Base-by-base conservation (phyloP, 2,113 vertebrate genomes). In the Oncorhynchus kisutch region DNA sequence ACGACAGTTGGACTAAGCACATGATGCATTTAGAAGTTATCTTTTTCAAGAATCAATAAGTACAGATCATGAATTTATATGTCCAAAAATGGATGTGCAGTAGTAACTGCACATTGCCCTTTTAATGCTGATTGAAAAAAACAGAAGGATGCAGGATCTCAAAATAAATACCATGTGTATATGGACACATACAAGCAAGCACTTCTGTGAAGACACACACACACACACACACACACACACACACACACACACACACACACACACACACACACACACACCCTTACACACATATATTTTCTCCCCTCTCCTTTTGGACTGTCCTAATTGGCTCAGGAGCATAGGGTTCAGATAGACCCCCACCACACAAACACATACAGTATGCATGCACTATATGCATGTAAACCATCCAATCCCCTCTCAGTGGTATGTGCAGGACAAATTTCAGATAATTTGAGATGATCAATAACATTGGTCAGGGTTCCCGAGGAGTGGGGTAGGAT, bases 391-490 rank as follows among this genome's bases (percentile, higher is more conserved):
- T 67, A 13, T 29, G 11, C 24, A 29, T 22, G 77, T 59, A 78
- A 71, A 67, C 76, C 25, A 4, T 67, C 68, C 60, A 70, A 73
- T 81, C 71, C 76, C 62, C 78, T 76, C 77, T 79, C 76, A 83
- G 80, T 70, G 29, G 20, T 78, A 60, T 67, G 62, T 25, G 74
- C 13, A 48, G 48, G 68, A 76, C 84, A 89, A 90, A 91, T 91
- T 82, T 68, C 20, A 80, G 54, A 49, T 77, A 70, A 86, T 91
- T 90, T 90, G 84, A 87, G 87, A 89, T 90, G 88, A 90, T 91
- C 88, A 88, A 84, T 89, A 92, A 90, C 89, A 92, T 92, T 87
- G 91, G 91, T 86, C 81, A 48, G 79, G 73, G 78, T 82, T 91
- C 86, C 85, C 25, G 62, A 83, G 82, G 74, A 77, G 83, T 73